phyloP scores from a whole-genome alignment of 2,888 invertebrate species.

The Dendrolimus houi region DNA sequence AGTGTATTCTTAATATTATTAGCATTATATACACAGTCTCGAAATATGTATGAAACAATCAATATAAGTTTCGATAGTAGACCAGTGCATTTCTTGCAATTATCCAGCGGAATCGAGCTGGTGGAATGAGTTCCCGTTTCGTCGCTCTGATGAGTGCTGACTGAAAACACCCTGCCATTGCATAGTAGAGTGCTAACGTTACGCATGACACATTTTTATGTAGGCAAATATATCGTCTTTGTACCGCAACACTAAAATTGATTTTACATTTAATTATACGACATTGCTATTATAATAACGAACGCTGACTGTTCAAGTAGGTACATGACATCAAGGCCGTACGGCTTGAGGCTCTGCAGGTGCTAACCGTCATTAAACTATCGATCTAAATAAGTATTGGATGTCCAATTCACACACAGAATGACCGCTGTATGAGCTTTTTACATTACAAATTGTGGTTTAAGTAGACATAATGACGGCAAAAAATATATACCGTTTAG shows the following conservation, averaged over 20 bases:
- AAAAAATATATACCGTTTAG: too few species aligned
- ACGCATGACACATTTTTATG: too few species aligned
- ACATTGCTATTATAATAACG: constrained; percentile 21
- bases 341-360: constrained; percentile 51
- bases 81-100: constrained; percentile 44
- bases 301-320: constrained; percentile 44
- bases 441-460: too few species aligned
- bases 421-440: constrained; percentile 7
- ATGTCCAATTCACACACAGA: constrained; percentile 18
- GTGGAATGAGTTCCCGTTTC: constrained; percentile 65
- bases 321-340: constrained; percentile 52
- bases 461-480: too few species aligned
- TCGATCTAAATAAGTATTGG: constrained; percentile 25
- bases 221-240: too few species aligned
- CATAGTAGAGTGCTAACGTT: too few species aligned
- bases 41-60: constrained; percentile 5
- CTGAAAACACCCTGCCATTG: constrained; percentile 2
- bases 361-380: constrained; percentile 28
- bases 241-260: too few species aligned
- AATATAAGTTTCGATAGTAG: not conserved
- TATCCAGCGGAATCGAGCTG: constrained; percentile 61
- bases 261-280: constrained; percentile 23
- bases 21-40: too few species aligned
- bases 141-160: constrained; percentile 25
- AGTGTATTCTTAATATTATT: too few species aligned